phyloP scores from a whole-genome alignment of 2,113 vertebrate genomes.

The Myotis yumanensis region DNA sequence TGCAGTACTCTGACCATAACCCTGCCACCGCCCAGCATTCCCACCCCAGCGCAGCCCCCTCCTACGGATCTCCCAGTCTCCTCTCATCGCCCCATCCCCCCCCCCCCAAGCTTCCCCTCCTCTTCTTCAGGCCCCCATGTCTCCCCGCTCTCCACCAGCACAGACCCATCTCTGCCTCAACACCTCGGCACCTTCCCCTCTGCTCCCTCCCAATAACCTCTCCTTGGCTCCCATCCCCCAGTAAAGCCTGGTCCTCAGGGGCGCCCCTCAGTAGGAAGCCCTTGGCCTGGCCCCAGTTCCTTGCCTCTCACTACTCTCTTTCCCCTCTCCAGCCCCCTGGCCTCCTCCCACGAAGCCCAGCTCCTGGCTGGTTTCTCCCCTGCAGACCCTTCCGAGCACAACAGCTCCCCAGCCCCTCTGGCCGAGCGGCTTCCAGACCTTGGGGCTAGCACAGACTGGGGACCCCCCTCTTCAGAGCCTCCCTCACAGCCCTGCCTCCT shows the following conservation, averaged over 20 bases:
- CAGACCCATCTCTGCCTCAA: conserved; percentile 36
- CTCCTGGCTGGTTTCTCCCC: conserved; percentile 44
- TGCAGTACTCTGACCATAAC: conserved; percentile 63
- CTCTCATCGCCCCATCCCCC: conserved; percentile 52
- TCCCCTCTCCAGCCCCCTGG: background rate
- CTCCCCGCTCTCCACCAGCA: conserved; percentile 22
- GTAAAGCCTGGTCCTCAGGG: conserved; percentile 88
- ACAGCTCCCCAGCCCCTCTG: conserved; percentile 35
- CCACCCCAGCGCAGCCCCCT: conserved; percentile 53
- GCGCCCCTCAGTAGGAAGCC: conserved; percentile 87
- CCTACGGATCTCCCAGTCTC: conserved; percentile 58
- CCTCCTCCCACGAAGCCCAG: conserved; percentile 44
- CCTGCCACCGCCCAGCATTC: conserved; percentile 31
- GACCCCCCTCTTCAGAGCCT: background rate
- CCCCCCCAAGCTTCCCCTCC: conserved; percentile 42
- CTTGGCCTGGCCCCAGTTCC: conserved; percentile 27
- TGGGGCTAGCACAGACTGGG: conserved; percentile 25
- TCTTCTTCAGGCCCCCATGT: conserved; percentile 55
- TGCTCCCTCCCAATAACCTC: conserved; percentile 58
- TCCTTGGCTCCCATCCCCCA: conserved; percentile 87
- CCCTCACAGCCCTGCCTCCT: conserved; percentile 14
- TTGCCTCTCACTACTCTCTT: conserved; percentile 22
- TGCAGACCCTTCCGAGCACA: conserved; percentile 69
- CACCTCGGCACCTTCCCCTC: conserved; percentile 55
- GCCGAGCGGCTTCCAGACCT: conserved; percentile 31